Percentiles rank a stretch among this genome's conserved stretches.
These are phyloP conservation scores for Ondatra zibethicus DNA, from an alignment of 2,113 vertebrate genomes.

Conservation along the genomic window DNA sequence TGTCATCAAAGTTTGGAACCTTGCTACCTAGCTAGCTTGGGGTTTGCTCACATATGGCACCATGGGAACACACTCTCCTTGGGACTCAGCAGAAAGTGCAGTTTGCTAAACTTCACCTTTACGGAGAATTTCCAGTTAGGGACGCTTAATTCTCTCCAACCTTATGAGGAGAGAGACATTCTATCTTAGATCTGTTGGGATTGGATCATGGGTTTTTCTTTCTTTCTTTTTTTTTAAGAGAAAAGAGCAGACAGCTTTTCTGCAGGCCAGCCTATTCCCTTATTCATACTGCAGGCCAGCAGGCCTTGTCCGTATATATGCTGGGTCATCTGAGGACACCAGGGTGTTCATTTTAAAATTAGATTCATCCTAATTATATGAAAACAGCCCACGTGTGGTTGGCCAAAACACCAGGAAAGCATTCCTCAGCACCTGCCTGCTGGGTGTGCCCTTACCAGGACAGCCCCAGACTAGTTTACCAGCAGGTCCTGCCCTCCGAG, in stretches of 20 bases:
- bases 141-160: slow-evolving; percentile 60
- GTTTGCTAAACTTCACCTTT: background rate
- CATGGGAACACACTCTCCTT: background rate
- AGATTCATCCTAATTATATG: slow-evolving; percentile 80
- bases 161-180: slow-evolving; percentile 51
- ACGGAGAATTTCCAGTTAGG: background rate
- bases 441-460: background rate
- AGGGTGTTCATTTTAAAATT: slow-evolving; percentile 81
- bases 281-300: slow-evolving; percentile 83
- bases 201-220: background rate
- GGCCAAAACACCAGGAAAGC: slow-evolving; percentile 55
- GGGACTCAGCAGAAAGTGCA: background rate
- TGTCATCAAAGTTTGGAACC: background rate
- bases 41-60: background rate
- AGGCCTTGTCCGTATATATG: slow-evolving; percentile 82
- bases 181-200: slow-evolving; percentile 50
- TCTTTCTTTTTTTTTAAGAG: background rate
- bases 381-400: slow-evolving; percentile 60
- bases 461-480: background rate
- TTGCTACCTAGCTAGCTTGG: rapidly evolving
- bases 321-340: slow-evolving; percentile 84
- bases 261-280: slow-evolving; percentile 71
- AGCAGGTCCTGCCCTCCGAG: slow-evolving; percentile 59
- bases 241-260: slow-evolving; percentile 66
- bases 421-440: slow-evolving; percentile 66